These are phyloP conservation scores for Urocyon cinereoargenteus DNA, from an alignment of 2,797 vertebrate species.

Conservation along the genomic window DNA sequence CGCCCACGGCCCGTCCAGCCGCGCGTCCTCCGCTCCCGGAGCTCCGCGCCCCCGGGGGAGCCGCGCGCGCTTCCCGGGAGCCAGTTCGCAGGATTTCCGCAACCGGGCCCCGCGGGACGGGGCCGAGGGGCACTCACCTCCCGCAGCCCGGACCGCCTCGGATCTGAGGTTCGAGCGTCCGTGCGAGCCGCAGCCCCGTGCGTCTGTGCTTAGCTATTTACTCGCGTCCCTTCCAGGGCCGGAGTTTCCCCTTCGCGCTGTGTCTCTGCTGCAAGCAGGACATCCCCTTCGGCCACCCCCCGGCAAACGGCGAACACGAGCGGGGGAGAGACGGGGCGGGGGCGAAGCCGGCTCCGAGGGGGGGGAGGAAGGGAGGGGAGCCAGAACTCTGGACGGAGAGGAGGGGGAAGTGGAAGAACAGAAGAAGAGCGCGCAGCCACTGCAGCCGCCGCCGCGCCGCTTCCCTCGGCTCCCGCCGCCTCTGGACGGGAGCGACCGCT, in stretches of 20 bases:
- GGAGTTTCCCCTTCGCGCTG: slow-evolving; percentile 78
- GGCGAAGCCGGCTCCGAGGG: slow-evolving; percentile 58
- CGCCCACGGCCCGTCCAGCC: not conserved
- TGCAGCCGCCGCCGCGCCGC: not conserved
- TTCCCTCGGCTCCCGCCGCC: not conserved
- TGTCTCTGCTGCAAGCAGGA: slow-evolving; percentile 84
- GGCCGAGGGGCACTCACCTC: slow-evolving; percentile 84
- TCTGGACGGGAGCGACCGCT: not conserved
- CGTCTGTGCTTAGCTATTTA: slow-evolving; percentile 73
- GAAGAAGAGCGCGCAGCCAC: slow-evolving; percentile 29
- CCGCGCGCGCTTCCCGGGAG: not conserved
- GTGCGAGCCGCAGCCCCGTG: slow-evolving; percentile 67
- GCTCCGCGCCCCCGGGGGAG: not conserved
- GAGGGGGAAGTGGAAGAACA: not conserved
- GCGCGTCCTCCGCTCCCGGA: not conserved
- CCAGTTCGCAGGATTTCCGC: not conserved
- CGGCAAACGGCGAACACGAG: slow-evolving; percentile 74
- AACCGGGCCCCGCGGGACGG: not conserved
- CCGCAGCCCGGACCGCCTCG: slow-evolving; percentile 58
- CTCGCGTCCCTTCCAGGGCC: slow-evolving; percentile 78
- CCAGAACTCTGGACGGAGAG: slow-evolving; percentile 14
- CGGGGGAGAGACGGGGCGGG: slow-evolving; percentile 59
- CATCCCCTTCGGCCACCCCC: slow-evolving; percentile 85
- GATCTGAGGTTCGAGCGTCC: slow-evolving; percentile 70
- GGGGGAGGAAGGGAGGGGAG: slow-evolving; percentile 70